A percentile compares a stretch with the other conserved stretches of the same genome.
Conservation (phyloP, 2,113 vertebrate species). For the Oostethus manadensis region DNA sequence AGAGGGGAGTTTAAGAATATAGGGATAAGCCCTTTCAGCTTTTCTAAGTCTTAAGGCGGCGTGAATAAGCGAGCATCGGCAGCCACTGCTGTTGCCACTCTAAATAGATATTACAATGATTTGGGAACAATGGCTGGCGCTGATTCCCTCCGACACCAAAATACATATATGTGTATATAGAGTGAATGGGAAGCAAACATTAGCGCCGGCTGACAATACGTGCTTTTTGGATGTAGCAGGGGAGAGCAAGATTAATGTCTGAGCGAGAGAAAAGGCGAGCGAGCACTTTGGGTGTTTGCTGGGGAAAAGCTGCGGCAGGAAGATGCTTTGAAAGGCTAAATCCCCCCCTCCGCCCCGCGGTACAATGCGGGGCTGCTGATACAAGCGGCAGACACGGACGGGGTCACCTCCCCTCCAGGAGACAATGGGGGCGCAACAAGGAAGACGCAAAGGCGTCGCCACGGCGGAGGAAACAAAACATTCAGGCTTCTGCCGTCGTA, state of each 20-base stretch:
- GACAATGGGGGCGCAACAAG: conserved; percentile 61
- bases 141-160: conserved; percentile 74
- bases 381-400: conserved; percentile 75
- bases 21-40: conserved; percentile 80
- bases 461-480: neutral
- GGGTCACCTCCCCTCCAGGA: conserved; percentile 74
- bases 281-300: conserved; percentile 72
- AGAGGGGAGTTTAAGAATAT: conserved; percentile 80
- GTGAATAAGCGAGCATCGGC: conserved; percentile 75
- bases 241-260: conserved; percentile 79
- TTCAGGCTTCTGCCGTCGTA: too few species aligned
- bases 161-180: conserved; percentile 74
- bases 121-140: conserved; percentile 75
- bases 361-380: conserved; percentile 74
- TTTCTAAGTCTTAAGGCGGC: conserved; percentile 77
- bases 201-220: conserved; percentile 70
- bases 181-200: conserved; percentile 75
- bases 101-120: conserved; percentile 85
- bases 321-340: conserved; percentile 79
- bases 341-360: conserved; percentile 65
- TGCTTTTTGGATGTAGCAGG: conserved; percentile 69
- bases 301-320: conserved; percentile 66
- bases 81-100: conserved; percentile 76
- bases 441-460: conserved; percentile 48
- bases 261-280: conserved; percentile 66